These are phyloP conservation scores for Pangasius sanitwongsei DNA, from an alignment of 2,797 vertebrate genomes.

Conservation along the genomic window DNA sequence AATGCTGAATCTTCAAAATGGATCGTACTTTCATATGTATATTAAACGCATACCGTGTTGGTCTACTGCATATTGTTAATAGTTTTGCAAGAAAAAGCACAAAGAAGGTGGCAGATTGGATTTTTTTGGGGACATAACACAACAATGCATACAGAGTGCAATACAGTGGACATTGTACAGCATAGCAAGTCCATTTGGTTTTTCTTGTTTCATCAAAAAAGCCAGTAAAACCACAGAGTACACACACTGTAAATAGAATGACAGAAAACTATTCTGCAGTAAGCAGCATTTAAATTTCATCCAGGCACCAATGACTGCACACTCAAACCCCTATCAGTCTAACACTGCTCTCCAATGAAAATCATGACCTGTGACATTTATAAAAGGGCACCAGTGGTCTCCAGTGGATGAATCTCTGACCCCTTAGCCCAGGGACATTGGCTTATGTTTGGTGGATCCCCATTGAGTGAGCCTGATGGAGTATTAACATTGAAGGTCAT, in stretches of 20 bases:
- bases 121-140: background rate
- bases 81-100: background rate
- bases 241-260: background rate
- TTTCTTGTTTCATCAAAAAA: background rate
- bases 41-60: background rate
- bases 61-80: background rate
- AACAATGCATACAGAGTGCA: background rate
- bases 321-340: background rate
- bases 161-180: background rate
- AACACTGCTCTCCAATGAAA: slow-evolving; percentile 7
- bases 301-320: background rate
- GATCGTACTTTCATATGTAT: background rate
- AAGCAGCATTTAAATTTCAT: background rate
- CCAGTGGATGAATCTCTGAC: slow-evolving; percentile 43
- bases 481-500: slow-evolving; percentile 30
- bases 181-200: background rate
- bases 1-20: background rate
- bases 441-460: slow-evolving; percentile 27
- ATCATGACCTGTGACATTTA: slow-evolving; percentile 47
- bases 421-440: slow-evolving; percentile 19
- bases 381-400: slow-evolving; percentile 37
- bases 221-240: background rate
- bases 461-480: slow-evolving; percentile 14
- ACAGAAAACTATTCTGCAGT: background rate
- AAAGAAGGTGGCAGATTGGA: background rate